Evolutionary conservation across 2,113 vertebrate species (phyloP), one percentile per base, ranked within the genome.

Genomic region (Pogonocichla stellata): DNA sequence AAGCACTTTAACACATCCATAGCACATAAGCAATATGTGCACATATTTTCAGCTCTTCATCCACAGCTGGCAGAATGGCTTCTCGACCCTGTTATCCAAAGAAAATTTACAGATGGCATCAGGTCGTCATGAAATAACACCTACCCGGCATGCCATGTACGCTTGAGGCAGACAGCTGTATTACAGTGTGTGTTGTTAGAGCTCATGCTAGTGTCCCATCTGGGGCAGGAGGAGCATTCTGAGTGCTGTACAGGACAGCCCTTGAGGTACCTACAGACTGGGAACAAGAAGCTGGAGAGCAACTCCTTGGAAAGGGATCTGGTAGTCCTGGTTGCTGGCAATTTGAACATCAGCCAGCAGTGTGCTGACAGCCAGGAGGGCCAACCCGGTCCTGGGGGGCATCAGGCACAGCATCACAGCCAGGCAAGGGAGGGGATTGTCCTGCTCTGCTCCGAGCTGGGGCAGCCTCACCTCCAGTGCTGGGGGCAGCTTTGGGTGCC

Each of bases 321-420:
- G 20, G 6, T 38, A 0, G 4, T 48, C 26, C 17, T 48, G 24
- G 14, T 42, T 12, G 4, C 0, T 23, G 14, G 18, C 2, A 56
- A 33, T 6, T 4, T 28, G 54, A 54, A 48, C 3, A 2, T 4
- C 20, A 61, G 3, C 0, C 47, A 69, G 54, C 40, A 61, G 29
- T 48, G 47, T 29, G 29, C 17, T 26, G 47, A 31, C 25, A 82
- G 48, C 14, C 62, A 61, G n/a, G 9, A 14, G 25, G 20, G 12
- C 3, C 9, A 69, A 4, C 5, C 8, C 3, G 48, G 25, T 54
- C 16, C 54, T 42, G 40, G 40, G 5, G 5, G 0, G 0, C 40
- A 61, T 33, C 47, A 77, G 54, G 29, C 11, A 31, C 56, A 69
- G 29, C 54, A 34, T 40, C 0, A 0, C 61, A 60, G 36, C 31